Evolutionary conservation across 2,888 invertebrate species (phyloP), one percentile per base, ranked within the genome.

Genomic region (Aporophyla nigra): DNA sequence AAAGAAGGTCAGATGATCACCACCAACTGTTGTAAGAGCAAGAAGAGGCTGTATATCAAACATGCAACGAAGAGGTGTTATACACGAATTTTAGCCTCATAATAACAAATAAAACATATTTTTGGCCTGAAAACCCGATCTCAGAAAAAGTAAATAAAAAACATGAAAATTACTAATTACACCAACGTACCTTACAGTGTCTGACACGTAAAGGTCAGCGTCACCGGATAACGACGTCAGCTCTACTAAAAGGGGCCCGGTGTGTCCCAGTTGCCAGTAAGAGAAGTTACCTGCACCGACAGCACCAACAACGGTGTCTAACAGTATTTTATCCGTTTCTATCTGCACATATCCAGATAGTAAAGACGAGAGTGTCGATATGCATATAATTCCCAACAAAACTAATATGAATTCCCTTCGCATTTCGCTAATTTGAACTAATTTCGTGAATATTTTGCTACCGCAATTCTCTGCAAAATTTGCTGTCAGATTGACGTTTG

Each of bases 281-380:
- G 96, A 95, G 83, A 96, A 96, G 90, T 96, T 96, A 0, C 96
- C 96, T 2, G 95, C 95, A 0, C 95, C 94, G 0, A 96, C 96
- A 0, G 88, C 86, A 0, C 96, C 96, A 0, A 91, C 89, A 0
- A 96, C 96, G 0, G 95, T 95, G 78, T 96, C 95, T 81, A 96
- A 83, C 0, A 96, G 87, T 72, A 95, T 87, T 91, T 94, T 94
- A 76, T 95, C 93, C 0, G 87, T 80, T 61, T 93, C 93, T 62
- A 91, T 86, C 63, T 91, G 93, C 56, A 92, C 92, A 85, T 92
- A 94, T 61, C 90, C 91, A 0, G 94, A 91, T 16, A 96, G 70
- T 10, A 95, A 83, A 0, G 95, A 94, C 1, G 95, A 93, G 7
- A 96, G 76, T 0, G 95, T 94, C 4, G 95, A 95, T 79, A 93